Conservation (phyloP, 2,113 vertebrate species). For the Sturnus vulgaris region DNA sequence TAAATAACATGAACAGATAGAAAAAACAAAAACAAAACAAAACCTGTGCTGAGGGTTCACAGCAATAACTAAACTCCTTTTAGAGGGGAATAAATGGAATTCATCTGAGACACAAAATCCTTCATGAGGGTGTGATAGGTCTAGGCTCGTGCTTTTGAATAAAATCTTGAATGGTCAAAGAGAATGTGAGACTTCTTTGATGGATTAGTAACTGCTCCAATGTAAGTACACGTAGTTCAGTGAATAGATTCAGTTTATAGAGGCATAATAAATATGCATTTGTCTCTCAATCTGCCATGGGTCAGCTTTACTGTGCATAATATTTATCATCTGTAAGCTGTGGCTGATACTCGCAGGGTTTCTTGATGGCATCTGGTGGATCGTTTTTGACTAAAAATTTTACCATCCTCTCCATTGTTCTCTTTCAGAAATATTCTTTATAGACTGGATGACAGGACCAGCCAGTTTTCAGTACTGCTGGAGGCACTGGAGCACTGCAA, state of each 20-base stretch:
- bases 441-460: slow-evolving; percentile 77
- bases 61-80: background rate
- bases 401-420: slow-evolving; percentile 37
- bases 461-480: slow-evolving; percentile 82
- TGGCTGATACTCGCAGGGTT: background rate
- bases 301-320: background rate
- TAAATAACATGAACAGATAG: background rate
- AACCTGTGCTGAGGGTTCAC: background rate
- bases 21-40: background rate
- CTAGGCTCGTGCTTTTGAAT: background rate
- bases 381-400: background rate
- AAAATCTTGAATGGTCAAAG: background rate
- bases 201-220: background rate
- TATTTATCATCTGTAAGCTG: background rate
- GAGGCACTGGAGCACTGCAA: slow-evolving; percentile 73
- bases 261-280: background rate
- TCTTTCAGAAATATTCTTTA: slow-evolving; percentile 89
- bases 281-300: background rate
- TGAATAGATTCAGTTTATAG: background rate
- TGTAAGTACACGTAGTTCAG: background rate
- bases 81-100: background rate
- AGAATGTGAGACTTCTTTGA: background rate
- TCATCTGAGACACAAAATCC: background rate
- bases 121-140: background rate
- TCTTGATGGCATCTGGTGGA: slow-evolving; percentile 1